Conservation (phyloP, 2,888 invertebrate genomes). For the Eumerus sabulonum region DNA sequence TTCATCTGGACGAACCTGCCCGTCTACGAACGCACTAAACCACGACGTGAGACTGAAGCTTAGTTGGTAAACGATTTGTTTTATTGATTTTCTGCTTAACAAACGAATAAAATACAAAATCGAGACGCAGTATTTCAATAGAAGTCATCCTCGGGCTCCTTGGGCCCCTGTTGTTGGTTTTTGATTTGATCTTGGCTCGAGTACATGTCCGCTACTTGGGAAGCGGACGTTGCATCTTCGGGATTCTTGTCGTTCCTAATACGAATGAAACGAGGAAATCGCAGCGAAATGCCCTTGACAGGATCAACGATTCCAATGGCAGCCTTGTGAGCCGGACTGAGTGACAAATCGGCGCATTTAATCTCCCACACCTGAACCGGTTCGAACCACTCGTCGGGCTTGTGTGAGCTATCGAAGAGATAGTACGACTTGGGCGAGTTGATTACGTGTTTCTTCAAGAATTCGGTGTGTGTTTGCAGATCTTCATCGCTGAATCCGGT, state of each 20-base stretch:
- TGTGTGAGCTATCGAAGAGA: slow-evolving; percentile 85
- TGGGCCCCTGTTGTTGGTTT: slow-evolving; percentile 80
- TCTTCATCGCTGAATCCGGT: slow-evolving; percentile 92
- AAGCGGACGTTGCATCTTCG: slow-evolving; percentile 94
- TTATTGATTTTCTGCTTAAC: slow-evolving; percentile 29
- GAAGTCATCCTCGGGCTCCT: slow-evolving; percentile 76
- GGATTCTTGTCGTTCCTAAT: slow-evolving; percentile 94
- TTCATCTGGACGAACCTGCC: slow-evolving; percentile 84
- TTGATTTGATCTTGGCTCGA: slow-evolving; percentile 94
- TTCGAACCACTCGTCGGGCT: slow-evolving; percentile 94
- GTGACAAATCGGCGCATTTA: slow-evolving; percentile 97
- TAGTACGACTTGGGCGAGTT: slow-evolving; percentile 89
- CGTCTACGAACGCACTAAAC: slow-evolving; percentile 70
- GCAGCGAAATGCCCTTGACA: slow-evolving; percentile 94
- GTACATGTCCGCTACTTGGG: slow-evolving; percentile 95
- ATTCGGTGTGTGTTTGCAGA: slow-evolving; percentile 86
- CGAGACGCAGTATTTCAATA: slow-evolving; percentile 70
- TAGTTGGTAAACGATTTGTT: slow-evolving; percentile 31
- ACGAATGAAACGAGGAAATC: slow-evolving; percentile 95
- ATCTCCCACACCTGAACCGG: slow-evolving; percentile 96
- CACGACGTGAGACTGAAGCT: slow-evolving; percentile 29
- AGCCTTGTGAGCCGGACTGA: slow-evolving; percentile 96
- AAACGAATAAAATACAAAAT: slow-evolving; percentile 25
- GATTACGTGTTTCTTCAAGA: slow-evolving; percentile 88
- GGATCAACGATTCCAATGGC: slow-evolving; percentile 92